Base-by-base conservation (phyloP, 2,113 vertebrate genomes). In the Tretioscincus oriximinensis region DNA sequence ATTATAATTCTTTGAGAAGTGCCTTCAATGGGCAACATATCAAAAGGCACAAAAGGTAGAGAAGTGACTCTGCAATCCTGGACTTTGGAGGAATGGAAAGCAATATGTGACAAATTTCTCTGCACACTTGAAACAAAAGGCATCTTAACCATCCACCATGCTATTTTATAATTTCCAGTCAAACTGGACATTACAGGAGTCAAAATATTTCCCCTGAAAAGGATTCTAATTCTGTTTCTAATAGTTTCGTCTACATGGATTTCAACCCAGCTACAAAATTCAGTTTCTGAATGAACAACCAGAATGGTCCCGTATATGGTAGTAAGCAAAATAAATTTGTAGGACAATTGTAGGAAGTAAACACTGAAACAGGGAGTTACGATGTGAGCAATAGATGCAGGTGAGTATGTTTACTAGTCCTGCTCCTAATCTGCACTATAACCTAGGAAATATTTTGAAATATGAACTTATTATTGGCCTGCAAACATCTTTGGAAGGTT, bases 91-190 rank as follows among this genome's bases (percentile, higher is more conserved):
- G 21, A 9, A 24, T 78, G 18, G 76, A 82, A 85, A 87, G 77
- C 87, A 89, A 87, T 61, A 81, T 86, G 61, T 66, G 77, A 22
- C 18, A 58, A 49, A 8, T 51, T 11, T 65, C 21, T 63, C 51
- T 58, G 54, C 54, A 58, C 18, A 14, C 54, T 58, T 58, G 54
- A 18, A 4, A 18, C 11, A 18, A 58, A 58, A 18, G 54, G 54
- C 14, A 74, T 76, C 68, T 77, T 85, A 73, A 66, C 79, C 5
- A 35, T 3, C 18, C 2, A 20, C 35, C 12, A 9, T 16, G 5
- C 16, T 9, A 54, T 69, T 45, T n/a, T 67, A 28, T 64, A 84
- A 35, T 54, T 68, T 54, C 29, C 7, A 22, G 54, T 47, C 54
- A 11, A 9, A 28, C 16, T 31, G 63, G 26, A 7, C 49, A 28